Evolutionary conservation across 2,113 vertebrate genomes (phyloP).

Genomic region (Lucifuga dentata): DNA sequence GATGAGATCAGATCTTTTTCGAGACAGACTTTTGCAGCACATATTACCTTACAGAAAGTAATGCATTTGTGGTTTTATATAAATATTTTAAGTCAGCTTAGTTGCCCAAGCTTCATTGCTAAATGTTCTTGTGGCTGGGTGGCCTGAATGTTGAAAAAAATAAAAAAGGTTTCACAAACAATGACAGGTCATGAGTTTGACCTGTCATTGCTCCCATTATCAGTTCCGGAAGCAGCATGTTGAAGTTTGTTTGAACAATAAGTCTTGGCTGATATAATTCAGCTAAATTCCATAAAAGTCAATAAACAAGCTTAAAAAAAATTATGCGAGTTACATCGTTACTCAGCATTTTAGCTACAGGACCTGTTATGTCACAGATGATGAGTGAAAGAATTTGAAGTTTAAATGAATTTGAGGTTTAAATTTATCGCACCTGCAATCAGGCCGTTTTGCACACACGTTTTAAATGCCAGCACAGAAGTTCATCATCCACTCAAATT

Average conservation of each 20-base stretch:
- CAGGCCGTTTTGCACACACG: too few species aligned
- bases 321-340: too few species aligned
- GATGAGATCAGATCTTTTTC: slow-evolving; percentile 20
- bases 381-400: too few species aligned
- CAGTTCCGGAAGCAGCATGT: slow-evolving; percentile 4
- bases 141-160: neutral
- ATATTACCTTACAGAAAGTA: too few species aligned
- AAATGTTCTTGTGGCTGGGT: slow-evolving; percentile 3
- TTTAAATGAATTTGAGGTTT: too few species aligned
- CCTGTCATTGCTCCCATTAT: neutral
- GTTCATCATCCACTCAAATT: too few species aligned
- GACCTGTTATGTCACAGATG: too few species aligned
- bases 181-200: neutral
- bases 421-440: too few species aligned
- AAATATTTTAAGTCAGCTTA: neutral
- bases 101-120: neutral
- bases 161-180: neutral
- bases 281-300: slow-evolving; percentile 31
- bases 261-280: neutral
- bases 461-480: too few species aligned
- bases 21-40: too few species aligned
- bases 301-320: too few species aligned
- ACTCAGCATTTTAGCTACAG: too few species aligned
- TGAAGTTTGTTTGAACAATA: slow-evolving; percentile 26
- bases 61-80: neutral